Evolutionary conservation across 2,797 vertebrate genomes (phyloP).

Genomic region (Sus cebifrons): DNA sequence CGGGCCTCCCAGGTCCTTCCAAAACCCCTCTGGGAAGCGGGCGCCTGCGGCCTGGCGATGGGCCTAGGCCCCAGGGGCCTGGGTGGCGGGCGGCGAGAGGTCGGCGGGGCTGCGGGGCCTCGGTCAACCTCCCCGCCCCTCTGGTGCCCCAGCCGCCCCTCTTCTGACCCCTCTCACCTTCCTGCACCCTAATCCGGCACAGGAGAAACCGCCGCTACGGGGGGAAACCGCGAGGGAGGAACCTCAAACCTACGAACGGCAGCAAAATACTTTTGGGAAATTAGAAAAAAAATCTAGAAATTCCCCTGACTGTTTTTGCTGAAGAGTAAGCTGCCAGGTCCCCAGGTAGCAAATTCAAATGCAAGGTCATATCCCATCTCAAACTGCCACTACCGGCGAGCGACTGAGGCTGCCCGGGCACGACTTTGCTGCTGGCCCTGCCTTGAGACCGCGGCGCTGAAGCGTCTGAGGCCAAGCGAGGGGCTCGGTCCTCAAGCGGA

Average conservation of each 20-base stretch:
- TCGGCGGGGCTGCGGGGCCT: not conserved
- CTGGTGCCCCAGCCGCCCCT: not conserved
- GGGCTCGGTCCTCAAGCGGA: not conserved
- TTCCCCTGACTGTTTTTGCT: not conserved
- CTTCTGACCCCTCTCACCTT: not conserved
- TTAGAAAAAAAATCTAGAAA: not conserved
- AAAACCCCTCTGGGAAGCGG: not conserved
- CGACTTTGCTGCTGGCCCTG: not conserved
- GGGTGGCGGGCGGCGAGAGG: not conserved
- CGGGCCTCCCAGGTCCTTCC: not conserved
- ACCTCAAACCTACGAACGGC: conserved; percentile 7
- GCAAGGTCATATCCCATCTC: conserved; percentile 79
- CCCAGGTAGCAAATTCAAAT: conserved; percentile 79
- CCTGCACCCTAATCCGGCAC: not conserved
- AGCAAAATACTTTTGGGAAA: not conserved
- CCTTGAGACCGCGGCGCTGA: not conserved
- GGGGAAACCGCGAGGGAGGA: not conserved
- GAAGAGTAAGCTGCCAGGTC: not conserved
- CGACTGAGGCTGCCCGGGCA: not conserved
- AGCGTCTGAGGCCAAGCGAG: not conserved
- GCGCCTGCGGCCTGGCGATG: not conserved
- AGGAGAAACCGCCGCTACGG: not conserved
- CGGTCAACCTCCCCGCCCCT: not conserved
- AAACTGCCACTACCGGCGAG: not conserved
- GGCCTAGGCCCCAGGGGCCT: not conserved